phyloP scores from a whole-genome alignment of 2,888 invertebrate genomes.

The Parochlus steinenii region DNA sequence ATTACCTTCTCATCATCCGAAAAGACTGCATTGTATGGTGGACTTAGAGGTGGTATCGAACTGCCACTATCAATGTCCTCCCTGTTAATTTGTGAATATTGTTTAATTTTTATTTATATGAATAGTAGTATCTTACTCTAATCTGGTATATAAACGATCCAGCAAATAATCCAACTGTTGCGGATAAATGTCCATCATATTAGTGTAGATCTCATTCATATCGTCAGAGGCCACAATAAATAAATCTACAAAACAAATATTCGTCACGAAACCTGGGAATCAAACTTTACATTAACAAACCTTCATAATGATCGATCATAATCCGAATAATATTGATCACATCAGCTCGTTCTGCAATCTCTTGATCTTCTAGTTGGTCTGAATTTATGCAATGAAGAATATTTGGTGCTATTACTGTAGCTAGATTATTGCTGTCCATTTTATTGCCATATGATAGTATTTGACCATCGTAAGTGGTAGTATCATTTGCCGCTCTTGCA shows the following conservation, averaged over 20 bases:
- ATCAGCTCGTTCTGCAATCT: conserved; percentile 56
- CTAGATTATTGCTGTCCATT: conserved; percentile 86
- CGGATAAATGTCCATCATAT: conserved; percentile 72
- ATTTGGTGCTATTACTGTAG: conserved; percentile 88
- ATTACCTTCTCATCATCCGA: conserved; percentile 11
- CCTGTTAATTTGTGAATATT: conserved; percentile 12
- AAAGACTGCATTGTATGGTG: conserved; percentile 13
- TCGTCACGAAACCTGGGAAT: too few species aligned
- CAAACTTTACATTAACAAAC: too few species aligned
- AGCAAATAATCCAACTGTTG: conserved; percentile 56
- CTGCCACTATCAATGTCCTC: conserved; percentile 16
- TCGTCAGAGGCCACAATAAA: conserved; percentile 64
- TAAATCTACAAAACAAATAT: too few species aligned
- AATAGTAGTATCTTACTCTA: conserved; percentile 15
- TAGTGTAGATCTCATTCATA: conserved; percentile 71
- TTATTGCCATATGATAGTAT: conserved; percentile 50
- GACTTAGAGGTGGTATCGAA: conserved; percentile 16
- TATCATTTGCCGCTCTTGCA: conserved; percentile 23
- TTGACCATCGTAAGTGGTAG: conserved; percentile 19
- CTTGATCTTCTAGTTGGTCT: conserved; percentile 27
- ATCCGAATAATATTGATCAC: conserved; percentile 72
- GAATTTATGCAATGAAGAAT: conserved; percentile 66
- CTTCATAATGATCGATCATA: conserved; percentile 54
- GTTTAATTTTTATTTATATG: background rate
- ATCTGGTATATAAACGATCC: conserved; percentile 17